A percentile compares a stretch with the other conserved stretches of the same genome.
These are phyloP conservation scores for Pterostichus niger DNA, from an alignment of 2,888 invertebrate species.

Conservation along the genomic window DNA sequence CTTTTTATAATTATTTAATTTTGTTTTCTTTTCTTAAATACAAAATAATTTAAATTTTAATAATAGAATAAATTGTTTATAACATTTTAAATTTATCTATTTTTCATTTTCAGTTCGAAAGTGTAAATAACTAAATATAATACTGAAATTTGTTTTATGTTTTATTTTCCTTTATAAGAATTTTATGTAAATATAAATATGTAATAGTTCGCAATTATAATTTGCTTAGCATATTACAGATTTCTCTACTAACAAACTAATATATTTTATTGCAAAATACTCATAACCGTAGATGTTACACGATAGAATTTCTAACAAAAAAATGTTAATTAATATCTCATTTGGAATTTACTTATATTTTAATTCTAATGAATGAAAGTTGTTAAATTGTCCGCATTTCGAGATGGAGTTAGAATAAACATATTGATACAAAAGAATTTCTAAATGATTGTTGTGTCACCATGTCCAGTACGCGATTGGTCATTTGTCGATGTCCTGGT, in stretches of 20 bases:
- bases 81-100: no score
- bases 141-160: no score
- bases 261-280: not conserved
- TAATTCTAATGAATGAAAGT: not conserved
- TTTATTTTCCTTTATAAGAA: not conserved
- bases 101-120: no score
- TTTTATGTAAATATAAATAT: not conserved
- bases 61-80: no score
- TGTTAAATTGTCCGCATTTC: not conserved
- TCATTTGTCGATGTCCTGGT: not conserved
- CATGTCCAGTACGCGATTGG: no score
- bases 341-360: not conserved
- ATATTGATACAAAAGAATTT: not conserved
- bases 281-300: not conserved
- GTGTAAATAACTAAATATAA: no score
- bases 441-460: no score
- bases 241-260: not conserved
- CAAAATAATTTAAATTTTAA: no score
- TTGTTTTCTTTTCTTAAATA: no score
- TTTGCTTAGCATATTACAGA: not conserved
- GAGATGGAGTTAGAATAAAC: not conserved
- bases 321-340: slow-evolving; percentile 3
- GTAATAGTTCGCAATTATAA: not conserved
- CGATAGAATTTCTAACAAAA: not conserved
- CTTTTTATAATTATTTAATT: no score